These are phyloP conservation scores for Fabriciana adippe DNA, from an alignment of 2,888 invertebrate species.

Conservation along the genomic window DNA sequence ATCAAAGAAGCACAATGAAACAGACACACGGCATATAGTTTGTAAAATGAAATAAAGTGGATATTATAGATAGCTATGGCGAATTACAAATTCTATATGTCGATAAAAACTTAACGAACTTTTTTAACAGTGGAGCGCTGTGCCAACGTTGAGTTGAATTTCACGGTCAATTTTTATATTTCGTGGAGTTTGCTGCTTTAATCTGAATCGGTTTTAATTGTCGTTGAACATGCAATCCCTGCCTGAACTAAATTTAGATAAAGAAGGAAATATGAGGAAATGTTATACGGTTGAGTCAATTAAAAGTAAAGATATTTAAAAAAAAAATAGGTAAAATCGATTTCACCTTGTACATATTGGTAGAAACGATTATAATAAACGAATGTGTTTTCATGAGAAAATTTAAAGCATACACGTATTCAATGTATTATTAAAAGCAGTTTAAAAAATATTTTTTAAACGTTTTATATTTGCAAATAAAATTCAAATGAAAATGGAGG, in stretches of 20 bases:
- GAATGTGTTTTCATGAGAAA: neutral
- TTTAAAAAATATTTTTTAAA: too few relatives aligned
- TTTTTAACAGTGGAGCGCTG: conserved; percentile 47
- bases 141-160: conserved; percentile 71
- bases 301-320: neutral
- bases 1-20: too few relatives aligned
- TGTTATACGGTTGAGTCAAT: conserved; percentile 36
- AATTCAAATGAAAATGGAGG: conserved; percentile 9
- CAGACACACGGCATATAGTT: conserved; percentile 15
- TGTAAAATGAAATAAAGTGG: conserved; percentile 39
- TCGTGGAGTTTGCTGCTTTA: conserved; percentile 75
- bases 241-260: conserved; percentile 52
- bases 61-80: conserved; percentile 41
- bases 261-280: conserved; percentile 55
- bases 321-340: neutral
- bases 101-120: conserved; percentile 55
- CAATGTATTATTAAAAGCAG: too few relatives aligned
- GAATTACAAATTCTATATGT: conserved; percentile 45
- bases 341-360: neutral
- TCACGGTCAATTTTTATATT: conserved; percentile 80
- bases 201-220: conserved; percentile 72
- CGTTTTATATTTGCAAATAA: neutral
- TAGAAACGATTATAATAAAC: neutral
- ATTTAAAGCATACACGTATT: neutral
- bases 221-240: conserved; percentile 61